phyloP scores from a whole-genome alignment of 2,888 invertebrate species.

The Acronicta leporina region DNA sequence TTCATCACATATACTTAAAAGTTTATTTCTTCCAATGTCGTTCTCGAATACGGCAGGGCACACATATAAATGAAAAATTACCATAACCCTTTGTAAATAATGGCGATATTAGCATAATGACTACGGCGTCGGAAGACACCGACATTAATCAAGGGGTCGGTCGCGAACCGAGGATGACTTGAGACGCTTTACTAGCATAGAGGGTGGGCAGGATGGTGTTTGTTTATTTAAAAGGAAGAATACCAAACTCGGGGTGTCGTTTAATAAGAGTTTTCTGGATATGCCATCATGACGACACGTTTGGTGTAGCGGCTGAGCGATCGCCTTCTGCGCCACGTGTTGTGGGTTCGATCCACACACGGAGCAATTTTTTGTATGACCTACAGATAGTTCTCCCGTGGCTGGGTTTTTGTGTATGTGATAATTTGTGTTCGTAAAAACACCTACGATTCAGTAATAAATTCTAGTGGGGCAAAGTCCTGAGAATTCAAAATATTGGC shows the following conservation, averaged over 20 bases:
- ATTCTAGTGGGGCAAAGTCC: too few species aligned
- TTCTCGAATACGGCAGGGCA: slow-evolving; percentile 24
- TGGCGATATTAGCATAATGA: slow-evolving; percentile 66
- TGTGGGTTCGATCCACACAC: too few species aligned
- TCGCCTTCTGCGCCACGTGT: too few species aligned
- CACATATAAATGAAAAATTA: slow-evolving; percentile 47
- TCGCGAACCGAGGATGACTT: slow-evolving; percentile 30
- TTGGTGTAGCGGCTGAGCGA: too few species aligned
- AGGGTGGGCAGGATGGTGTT: slow-evolving; percentile 23
- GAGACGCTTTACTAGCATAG: slow-evolving; percentile 22
- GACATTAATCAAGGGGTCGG: slow-evolving; percentile 61
- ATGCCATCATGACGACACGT: too few species aligned
- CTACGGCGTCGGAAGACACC: slow-evolving; percentile 61
- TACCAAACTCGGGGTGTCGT: background rate
- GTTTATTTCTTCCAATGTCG: slow-evolving; percentile 15
- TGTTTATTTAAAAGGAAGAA: background rate
- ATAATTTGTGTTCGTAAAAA: too few species aligned
- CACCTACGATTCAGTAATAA: too few species aligned
- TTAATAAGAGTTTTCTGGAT: too few species aligned
- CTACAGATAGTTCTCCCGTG: too few species aligned
- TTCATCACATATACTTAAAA: slow-evolving; percentile 1
- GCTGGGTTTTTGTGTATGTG: too few species aligned
- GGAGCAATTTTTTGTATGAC: too few species aligned
- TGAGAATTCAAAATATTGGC: too few species aligned
- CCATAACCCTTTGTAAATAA: slow-evolving; percentile 44